phyloP scores from a whole-genome alignment of 2,113 vertebrate genomes.

The Cromileptes altivelis region DNA sequence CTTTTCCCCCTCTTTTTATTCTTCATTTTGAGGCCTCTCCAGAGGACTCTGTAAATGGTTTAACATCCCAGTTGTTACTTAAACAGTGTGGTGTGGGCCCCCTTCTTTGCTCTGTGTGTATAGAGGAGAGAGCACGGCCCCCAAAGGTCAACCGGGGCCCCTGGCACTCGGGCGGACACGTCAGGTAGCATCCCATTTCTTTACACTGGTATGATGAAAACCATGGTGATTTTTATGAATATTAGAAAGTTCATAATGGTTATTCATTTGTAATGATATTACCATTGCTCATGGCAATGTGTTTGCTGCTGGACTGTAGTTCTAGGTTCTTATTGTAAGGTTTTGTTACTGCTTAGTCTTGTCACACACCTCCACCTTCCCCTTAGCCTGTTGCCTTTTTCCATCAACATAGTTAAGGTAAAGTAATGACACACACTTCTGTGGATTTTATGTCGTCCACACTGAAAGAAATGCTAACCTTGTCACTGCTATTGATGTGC shows the following conservation, averaged over 20 bases:
- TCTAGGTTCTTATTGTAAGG: slow-evolving; percentile 55
- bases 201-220: slow-evolving; percentile 86
- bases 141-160: slow-evolving; percentile 85
- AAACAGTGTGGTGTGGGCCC: slow-evolving; percentile 83
- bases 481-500: slow-evolving; percentile 79
- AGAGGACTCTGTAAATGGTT: slow-evolving; percentile 81
- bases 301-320: slow-evolving; percentile 76
- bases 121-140: slow-evolving; percentile 85
- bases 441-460: slow-evolving; percentile 50
- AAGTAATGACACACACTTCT: slow-evolving; percentile 63
- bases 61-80: slow-evolving; percentile 86
- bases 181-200: slow-evolving; percentile 87
- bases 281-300: slow-evolving; percentile 70
- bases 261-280: slow-evolving; percentile 71
- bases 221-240: slow-evolving; percentile 76
- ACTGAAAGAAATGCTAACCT: slow-evolving; percentile 91
- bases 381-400: slow-evolving; percentile 60
- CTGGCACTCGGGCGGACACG: slow-evolving; percentile 80
- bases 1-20: slow-evolving; percentile 50
- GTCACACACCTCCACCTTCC: slow-evolving; percentile 58
- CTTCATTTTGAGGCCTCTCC: slow-evolving; percentile 76
- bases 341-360: slow-evolving; percentile 64
- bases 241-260: slow-evolving; percentile 63
- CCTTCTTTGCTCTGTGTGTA: slow-evolving; percentile 85
- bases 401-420: slow-evolving; percentile 55